Evolutionary conservation across 2,888 invertebrate species (phyloP), one percentile per base, ranked within the genome.

Genomic region (Pollenia angustigena): DNA sequence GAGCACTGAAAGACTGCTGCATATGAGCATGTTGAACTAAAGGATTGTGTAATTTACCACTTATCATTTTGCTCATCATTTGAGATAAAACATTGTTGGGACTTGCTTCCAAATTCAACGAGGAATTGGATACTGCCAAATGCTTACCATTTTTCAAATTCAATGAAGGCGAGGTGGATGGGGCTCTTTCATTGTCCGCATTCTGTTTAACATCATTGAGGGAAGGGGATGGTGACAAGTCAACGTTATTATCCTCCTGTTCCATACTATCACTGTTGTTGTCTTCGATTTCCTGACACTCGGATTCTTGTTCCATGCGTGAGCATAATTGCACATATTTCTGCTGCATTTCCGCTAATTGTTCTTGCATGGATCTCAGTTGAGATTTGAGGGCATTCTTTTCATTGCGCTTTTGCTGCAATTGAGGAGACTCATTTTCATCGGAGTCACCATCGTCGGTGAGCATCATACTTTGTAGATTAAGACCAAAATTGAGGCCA

Each of bases 331-430:
- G 97, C 92, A 96, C 95, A 93, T 98, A 98, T 92, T 97, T 97
- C 91, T 97, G 97, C 94, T 97, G 97, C 96, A 98, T 98, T 92
- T 96, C 97, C 12, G 97, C 97, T 85, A 98, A 94, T 93, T 98
- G 97, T 91, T 97, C 97, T 94, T 97, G 97, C 95, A 98, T 96
- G 85, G 96, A 96, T 90, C 97, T 95, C 90, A 98, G 94, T 93
- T 98, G 98, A 86, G 96, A 96, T 93, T 97, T 97, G 16, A 98
- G 94, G 83, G 96, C 96, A 92, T 97, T 97, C 93, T 97, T 97
- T 94, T 97, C 97, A 90, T 97, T 97, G 89, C 97, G 95, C 93
- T 97, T 97, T 92, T 97, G 97, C 92, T 96, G 95, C 87, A 97
- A 95, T 87, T 97, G 97, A 85, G 96, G 96, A 82, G 96, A 96